phyloP scores from a whole-genome alignment of 2,888 invertebrate genomes.

The Odontocolon sp. region DNA sequence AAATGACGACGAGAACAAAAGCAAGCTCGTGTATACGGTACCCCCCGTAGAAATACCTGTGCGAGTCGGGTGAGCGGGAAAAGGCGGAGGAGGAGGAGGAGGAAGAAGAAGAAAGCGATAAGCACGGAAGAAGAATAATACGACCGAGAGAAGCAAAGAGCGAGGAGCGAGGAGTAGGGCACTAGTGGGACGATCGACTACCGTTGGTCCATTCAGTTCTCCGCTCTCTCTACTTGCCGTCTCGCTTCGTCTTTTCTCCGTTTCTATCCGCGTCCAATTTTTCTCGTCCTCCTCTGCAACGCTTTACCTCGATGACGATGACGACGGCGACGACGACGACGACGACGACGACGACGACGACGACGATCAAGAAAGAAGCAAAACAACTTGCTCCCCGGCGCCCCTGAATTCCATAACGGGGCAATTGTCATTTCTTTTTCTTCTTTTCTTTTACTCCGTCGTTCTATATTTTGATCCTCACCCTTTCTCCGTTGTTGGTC shows the following conservation, averaged over 20 bases:
- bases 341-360: constrained; percentile 44
- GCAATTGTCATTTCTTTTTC: constrained; percentile 57
- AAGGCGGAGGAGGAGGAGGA: constrained; percentile 35
- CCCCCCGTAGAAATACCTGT: too few species aligned
- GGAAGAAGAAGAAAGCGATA: constrained; percentile 60
- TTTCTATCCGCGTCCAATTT: constrained; percentile 58
- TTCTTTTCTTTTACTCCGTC: constrained; percentile 43
- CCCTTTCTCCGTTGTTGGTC: constrained; percentile 53
- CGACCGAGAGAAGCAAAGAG: constrained; percentile 56
- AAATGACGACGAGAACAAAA: background rate
- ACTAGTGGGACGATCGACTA: constrained; percentile 68
- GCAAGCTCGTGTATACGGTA: too few species aligned
- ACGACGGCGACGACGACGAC: constrained; percentile 28
- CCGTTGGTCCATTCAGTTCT: constrained; percentile 75
- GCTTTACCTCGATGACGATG: constrained; percentile 24
- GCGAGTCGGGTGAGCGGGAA: background rate
- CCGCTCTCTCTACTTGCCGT: constrained; percentile 57
- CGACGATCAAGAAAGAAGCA: constrained; percentile 47
- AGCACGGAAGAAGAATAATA: constrained; percentile 50
- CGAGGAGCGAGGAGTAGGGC: constrained; percentile 63
- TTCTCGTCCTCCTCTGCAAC: constrained; percentile 64
- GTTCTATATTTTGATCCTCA: constrained; percentile 26
- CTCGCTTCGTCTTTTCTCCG: constrained; percentile 22
- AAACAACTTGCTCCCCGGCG: constrained; percentile 67
- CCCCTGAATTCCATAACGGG: constrained; percentile 65